These are phyloP conservation scores for Monomorium pharaonis DNA, from an alignment of 1,140 invertebrate genomes.

Conservation along the genomic window DNA sequence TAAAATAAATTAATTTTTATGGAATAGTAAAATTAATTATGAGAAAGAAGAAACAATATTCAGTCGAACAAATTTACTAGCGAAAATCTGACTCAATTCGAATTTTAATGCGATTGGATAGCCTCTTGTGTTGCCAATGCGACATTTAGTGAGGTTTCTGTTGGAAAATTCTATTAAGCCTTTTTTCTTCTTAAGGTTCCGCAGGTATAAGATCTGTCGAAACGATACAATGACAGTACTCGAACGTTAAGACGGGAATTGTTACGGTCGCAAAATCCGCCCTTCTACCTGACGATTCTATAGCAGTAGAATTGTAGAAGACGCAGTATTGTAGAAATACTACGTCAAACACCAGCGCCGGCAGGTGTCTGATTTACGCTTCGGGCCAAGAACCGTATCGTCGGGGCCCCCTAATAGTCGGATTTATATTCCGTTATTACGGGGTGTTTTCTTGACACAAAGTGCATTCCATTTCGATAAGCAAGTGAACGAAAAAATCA, in stretches of 20 bases:
- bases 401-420: not conserved
- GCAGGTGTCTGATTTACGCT: constrained; percentile 24
- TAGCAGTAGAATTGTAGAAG: too few species aligned
- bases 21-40: not conserved
- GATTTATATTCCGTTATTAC: not conserved
- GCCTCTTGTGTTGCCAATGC: not conserved
- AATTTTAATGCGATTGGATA: not conserved
- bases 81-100: not conserved
- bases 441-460: not conserved
- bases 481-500: not conserved
- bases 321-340: not conserved
- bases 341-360: not conserved
- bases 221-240: not conserved
- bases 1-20: not conserved
- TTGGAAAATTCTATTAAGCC: not conserved
- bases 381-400: not conserved
- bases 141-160: not conserved
- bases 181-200: not conserved
- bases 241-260: not conserved
- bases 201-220: not conserved
- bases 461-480: not conserved
- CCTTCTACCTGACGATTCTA: not conserved
- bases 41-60: not conserved
- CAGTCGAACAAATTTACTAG: not conserved
- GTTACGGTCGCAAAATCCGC: not conserved